A percentile compares a stretch with the other conserved stretches of the same genome.
Conservation (phyloP, 2,888 invertebrate species). For the Laothoe populi region DNA sequence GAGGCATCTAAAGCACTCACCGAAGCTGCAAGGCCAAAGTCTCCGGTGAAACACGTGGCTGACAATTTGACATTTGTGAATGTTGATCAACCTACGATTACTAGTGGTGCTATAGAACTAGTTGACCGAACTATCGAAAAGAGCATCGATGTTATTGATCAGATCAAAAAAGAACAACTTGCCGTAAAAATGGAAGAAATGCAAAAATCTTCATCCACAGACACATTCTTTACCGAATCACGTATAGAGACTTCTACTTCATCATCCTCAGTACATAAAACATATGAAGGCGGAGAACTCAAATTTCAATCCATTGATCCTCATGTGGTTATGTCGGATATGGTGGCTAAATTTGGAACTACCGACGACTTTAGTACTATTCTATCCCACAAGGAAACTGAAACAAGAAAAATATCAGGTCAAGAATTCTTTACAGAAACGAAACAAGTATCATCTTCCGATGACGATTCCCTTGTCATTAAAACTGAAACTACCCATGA, state of each 20-base stretch:
- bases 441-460: conserved; percentile 78
- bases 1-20: conserved; percentile 69
- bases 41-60: conserved; percentile 76
- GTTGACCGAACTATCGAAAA: conserved; percentile 81
- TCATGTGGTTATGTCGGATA: conserved; percentile 70
- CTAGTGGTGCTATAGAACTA: conserved; percentile 82
- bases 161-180: conserved; percentile 74
- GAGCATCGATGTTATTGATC: conserved; percentile 71
- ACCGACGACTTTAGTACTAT: conserved; percentile 69
- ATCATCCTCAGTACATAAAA: conserved; percentile 75
- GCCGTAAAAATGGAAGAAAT: conserved; percentile 76
- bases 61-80: conserved; percentile 78
- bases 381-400: conserved; percentile 81
- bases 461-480: conserved; percentile 77
- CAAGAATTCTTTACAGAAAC: conserved; percentile 79
- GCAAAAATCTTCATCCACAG: conserved; percentile 66
- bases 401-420: conserved; percentile 78
- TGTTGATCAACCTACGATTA: conserved; percentile 81
- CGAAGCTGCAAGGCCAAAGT: conserved; percentile 73
- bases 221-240: conserved; percentile 73
- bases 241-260: conserved; percentile 74
- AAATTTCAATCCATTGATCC: conserved; percentile 76
- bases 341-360: conserved; percentile 71
- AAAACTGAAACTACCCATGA: conserved; percentile 79
- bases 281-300: conserved; percentile 63